These are phyloP conservation scores for Prunella fulvescens DNA, from an alignment of 2,113 vertebrate genomes.

Conservation along the genomic window DNA sequence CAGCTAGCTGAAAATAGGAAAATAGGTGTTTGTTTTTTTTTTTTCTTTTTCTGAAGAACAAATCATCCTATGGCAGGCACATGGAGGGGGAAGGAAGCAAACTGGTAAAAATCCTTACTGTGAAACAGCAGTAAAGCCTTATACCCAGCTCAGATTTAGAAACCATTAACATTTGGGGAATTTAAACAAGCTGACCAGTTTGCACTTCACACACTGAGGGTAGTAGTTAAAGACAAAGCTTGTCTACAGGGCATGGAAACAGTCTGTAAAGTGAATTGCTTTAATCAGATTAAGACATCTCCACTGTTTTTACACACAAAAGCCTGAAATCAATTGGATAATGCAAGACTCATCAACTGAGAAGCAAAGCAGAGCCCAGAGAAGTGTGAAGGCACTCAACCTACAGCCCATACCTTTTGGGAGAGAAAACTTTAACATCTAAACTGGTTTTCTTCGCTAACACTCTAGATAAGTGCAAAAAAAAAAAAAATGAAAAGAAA, in stretches of 20 bases:
- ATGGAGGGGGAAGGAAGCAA: background rate
- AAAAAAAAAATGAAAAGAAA: accelerated
- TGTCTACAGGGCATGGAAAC: background rate
- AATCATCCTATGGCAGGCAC: background rate
- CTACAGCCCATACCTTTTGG: background rate
- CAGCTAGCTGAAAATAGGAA: background rate
- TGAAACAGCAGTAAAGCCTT: background rate
- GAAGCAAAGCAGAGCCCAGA: background rate
- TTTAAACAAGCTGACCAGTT: background rate
- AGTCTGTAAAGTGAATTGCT: background rate
- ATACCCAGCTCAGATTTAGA: background rate
- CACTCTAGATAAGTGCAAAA: background rate
- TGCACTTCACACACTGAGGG: background rate
- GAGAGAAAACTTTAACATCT: background rate
- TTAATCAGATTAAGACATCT: background rate
- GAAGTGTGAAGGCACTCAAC: background rate
- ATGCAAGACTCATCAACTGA: background rate
- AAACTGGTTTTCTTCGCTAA: background rate
- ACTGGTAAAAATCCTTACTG: background rate
- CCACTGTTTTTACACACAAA: background rate
- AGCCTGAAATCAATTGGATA: background rate
- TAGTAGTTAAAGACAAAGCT: background rate
- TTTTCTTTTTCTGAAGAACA: background rate
- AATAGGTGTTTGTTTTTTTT: background rate
- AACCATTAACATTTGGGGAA: background rate